Conservation (phyloP, 2,797 vertebrate genomes). For the Zenarchopterus dispar region DNA sequence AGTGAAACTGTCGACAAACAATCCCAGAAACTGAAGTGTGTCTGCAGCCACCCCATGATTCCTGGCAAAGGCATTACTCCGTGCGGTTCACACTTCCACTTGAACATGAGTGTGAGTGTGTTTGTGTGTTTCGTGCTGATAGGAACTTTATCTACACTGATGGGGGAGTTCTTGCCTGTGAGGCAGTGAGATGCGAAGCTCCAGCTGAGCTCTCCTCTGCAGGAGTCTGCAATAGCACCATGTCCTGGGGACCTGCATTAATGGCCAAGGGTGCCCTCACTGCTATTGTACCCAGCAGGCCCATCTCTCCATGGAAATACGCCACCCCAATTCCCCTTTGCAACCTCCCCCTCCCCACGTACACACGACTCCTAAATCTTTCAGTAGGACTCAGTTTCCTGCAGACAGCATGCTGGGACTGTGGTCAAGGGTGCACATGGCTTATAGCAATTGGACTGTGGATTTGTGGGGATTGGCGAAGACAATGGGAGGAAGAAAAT, state of each 20-base stretch:
- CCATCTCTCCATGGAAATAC: conserved; percentile 32
- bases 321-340: conserved; percentile 34
- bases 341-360: conserved; percentile 12
- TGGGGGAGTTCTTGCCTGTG: conserved; percentile 62
- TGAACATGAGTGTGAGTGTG: conserved; percentile 50
- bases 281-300: conserved; percentile 82
- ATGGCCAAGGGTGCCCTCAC: conserved; percentile 82
- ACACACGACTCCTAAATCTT: conserved; percentile 63
- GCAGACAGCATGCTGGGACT: conserved; percentile 61
- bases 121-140: conserved; percentile 52
- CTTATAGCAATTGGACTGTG: conserved; percentile 38
- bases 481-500: conserved; percentile 42
- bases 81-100: conserved; percentile 45
- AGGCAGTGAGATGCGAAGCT: conserved; percentile 75
- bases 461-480: conserved; percentile 26
- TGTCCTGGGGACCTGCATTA: conserved; percentile 83
- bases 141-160: conserved; percentile 71
- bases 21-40: conserved; percentile 53
- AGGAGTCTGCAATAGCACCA: conserved; percentile 79
- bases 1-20: conserved; percentile 69
- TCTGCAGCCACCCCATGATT: conserved; percentile 69
- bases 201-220: conserved; percentile 89
- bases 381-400: conserved; percentile 56
- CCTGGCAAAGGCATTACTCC: conserved; percentile 60
- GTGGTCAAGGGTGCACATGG: conserved; percentile 46